Evolutionary conservation across 2,888 invertebrate species (phyloP), one percentile per base, ranked within the genome.

Genomic region (Trachelus stipa): DNA sequence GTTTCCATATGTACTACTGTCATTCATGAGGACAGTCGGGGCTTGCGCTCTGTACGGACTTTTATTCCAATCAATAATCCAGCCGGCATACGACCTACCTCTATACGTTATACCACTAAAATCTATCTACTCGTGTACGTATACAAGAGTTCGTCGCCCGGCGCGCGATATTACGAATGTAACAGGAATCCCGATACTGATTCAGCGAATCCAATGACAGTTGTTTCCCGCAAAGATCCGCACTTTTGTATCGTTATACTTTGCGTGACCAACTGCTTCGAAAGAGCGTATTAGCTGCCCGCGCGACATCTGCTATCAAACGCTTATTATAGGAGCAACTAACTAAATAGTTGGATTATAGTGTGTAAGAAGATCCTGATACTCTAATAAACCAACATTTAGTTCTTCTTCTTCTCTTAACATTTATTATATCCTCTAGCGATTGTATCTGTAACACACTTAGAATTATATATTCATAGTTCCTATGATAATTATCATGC

Each of bases 1-100:
- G 71, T 12, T 71, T 71, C 71, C 71, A 71, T 71, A 71, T 71
- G 71, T 71, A 71, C 31, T 31, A 31, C 33, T 3, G 71, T 71
- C 71, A 71, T 71, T 71, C 71, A 71, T 71, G 12, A 33, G 34
- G 71, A 71, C 31, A 9, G 31, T 34, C 34, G 71, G 23, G 71
- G 23, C 34, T 71, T 71, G 71, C 71, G 71, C 71, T 31, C 56
- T 56, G 23, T 31, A 33, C 31, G 15, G 6, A 12, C 31, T 71
- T 34, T 15, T 31, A 31, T 34, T 34, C 4, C 33, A 71, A 71
- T 71, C 71, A 71, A 71, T 71, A 71, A 9, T 56, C 71, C 12
- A 31, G 34, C 56, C 31, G 71, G 71, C 30, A 31, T 71, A 71
- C 71, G 31, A 71, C 31, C 71, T 71, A 71, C 71, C 71, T 71